phyloP scores from a whole-genome alignment of 2,113 vertebrate species.

The Sturnus vulgaris region DNA sequence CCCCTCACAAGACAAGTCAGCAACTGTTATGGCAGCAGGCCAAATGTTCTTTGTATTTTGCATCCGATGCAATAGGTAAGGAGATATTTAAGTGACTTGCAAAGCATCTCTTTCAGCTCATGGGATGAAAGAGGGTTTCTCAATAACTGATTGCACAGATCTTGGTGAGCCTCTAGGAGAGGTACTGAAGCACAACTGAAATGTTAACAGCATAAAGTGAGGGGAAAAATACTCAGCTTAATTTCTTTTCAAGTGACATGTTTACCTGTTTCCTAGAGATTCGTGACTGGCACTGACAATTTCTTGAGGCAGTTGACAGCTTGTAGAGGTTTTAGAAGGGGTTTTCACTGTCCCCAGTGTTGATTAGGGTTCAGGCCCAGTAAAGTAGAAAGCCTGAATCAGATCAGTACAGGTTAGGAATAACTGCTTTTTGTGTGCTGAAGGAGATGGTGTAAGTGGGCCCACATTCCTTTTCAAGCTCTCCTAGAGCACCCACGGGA shows the following conservation, averaged over 20 bases:
- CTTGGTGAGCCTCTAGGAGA: not conserved
- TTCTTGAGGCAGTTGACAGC: not conserved
- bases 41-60: not conserved
- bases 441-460: not conserved
- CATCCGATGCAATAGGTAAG: not conserved
- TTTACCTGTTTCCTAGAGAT: not conserved
- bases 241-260: not conserved
- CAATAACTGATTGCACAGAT: not conserved
- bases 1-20: not conserved
- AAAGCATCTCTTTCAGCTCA: not conserved
- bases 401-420: not conserved
- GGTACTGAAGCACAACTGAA: not conserved
- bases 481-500: not conserved
- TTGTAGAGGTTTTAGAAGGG: not conserved
- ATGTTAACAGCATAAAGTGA: not conserved
- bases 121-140: not conserved
- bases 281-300: accelerated
- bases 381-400: not conserved
- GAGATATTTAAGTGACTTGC: not conserved
- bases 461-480: not conserved
- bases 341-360: not conserved
- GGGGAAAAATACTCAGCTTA: not conserved
- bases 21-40: not conserved
- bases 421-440: not conserved
- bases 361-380: not conserved